These are phyloP conservation scores for Pentamera pediparva DNA, from an alignment of 53 echinoderm and acorn worm genomes.

Conservation along the genomic window DNA sequence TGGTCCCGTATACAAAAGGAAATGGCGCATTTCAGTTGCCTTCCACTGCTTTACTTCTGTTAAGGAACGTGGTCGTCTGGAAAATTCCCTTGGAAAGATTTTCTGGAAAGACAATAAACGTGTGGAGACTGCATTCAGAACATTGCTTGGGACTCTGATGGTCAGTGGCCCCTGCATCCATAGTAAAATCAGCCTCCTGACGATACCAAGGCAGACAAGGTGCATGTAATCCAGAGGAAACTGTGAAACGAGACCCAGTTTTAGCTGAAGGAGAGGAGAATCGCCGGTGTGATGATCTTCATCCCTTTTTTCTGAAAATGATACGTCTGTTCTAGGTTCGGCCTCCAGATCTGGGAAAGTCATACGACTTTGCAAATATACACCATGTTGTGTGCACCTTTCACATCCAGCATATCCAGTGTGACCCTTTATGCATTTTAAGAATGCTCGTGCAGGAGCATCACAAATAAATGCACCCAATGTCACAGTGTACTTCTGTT, in stretches of 20 bases:
- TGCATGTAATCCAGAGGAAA: constrained; percentile 26
- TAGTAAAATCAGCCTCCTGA: background rate
- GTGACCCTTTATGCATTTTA: constrained; percentile 38
- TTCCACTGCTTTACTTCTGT: constrained; percentile 34
- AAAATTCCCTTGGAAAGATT: constrained; percentile 10
- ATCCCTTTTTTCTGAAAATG: constrained; percentile 3
- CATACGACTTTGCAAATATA: constrained; percentile 14
- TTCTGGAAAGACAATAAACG: background rate
- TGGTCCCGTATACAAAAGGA: constrained; percentile 27
- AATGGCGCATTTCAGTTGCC: constrained; percentile 33
- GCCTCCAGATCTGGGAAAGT: constrained; percentile 25
- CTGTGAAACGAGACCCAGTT: background rate
- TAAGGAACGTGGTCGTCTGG: constrained; percentile 12
- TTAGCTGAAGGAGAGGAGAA: background rate
- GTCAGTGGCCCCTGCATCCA: background rate
- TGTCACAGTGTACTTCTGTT: background rate
- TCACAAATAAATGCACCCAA: constrained; percentile 18
- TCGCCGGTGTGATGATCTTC: constrained; percentile 1
- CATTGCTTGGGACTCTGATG: background rate
- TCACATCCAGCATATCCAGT: constrained; percentile 42
- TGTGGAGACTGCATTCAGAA: background rate
- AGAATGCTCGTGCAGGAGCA: constrained; percentile 40
- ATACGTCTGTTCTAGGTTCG: constrained; percentile 3
- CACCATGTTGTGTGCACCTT: constrained; percentile 21
- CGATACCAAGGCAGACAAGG: constrained; percentile 26